Percentiles rank a stretch among this genome's conserved stretches.
Evolutionary conservation across 2,797 vertebrate species (phyloP).

Genomic region (Platalea minor): DNA sequence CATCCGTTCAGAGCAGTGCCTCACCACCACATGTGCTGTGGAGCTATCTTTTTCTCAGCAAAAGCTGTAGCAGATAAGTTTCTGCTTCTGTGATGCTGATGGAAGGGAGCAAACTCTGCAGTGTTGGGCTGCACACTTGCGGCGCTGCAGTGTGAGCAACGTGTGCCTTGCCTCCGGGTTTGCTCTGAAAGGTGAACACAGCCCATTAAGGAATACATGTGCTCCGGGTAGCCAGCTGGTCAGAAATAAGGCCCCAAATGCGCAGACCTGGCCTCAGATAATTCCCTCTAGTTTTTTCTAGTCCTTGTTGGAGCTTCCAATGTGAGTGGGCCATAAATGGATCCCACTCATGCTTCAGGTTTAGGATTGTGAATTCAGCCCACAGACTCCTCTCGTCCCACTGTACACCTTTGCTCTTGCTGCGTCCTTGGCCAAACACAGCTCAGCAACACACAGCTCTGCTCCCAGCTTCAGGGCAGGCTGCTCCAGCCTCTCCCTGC

Average conservation of each 20-base stretch:
- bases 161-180: not conserved
- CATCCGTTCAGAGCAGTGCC: not conserved
- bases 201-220: not conserved
- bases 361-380: not conserved
- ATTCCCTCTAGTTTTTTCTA: not conserved
- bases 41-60: not conserved
- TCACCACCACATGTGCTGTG: not conserved
- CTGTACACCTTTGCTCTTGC: not conserved
- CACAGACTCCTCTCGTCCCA: not conserved
- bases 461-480: not conserved
- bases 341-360: not conserved
- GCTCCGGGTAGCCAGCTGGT: not conserved
- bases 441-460: not conserved
- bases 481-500: not conserved
- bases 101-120: not conserved
- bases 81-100: not conserved
- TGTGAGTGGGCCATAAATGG: not conserved
- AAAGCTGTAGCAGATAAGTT: not conserved
- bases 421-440: not conserved
- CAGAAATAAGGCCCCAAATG: not conserved
- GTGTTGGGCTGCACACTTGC: not conserved
- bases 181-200: accelerated
- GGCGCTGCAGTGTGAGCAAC: accelerated
- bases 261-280: not conserved
- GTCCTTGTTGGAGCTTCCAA: not conserved